Conservation (phyloP, 2,113 vertebrate genomes). For the Indicator maculatus region DNA sequence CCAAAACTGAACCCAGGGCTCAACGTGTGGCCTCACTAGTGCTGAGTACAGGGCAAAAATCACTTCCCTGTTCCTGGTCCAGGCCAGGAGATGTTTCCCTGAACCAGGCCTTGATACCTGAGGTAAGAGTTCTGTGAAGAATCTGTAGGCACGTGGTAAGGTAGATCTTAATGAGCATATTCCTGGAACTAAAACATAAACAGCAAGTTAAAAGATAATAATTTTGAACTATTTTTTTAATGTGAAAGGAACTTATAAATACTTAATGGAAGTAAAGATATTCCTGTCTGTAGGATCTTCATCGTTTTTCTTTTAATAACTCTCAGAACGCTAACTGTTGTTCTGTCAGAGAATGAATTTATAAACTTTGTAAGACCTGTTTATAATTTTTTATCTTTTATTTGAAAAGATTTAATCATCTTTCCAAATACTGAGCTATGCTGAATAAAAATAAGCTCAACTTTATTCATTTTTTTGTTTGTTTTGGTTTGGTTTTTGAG, state of each 20-base stretch:
- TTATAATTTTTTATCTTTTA: neutral
- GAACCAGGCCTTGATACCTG: neutral
- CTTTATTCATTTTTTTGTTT: rapidly evolving
- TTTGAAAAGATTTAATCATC: neutral
- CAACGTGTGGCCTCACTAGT: too few relatives aligned
- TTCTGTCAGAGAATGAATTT: neutral
- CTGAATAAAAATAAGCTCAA: neutral
- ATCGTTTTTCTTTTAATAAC: neutral
- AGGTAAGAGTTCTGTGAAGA: neutral
- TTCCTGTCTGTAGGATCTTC: neutral
- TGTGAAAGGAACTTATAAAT: neutral
- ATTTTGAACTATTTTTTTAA: neutral
- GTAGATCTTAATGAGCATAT: neutral
- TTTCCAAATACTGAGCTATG: neutral
- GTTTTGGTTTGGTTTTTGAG: neutral
- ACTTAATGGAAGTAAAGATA: neutral
- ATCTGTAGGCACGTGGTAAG: neutral
- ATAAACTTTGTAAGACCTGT: neutral
- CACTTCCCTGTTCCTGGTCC: too few relatives aligned
- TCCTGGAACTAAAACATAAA: neutral
- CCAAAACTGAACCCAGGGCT: too few relatives aligned
- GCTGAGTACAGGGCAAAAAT: too few relatives aligned
- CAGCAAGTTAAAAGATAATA: neutral
- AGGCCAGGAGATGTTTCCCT: too few relatives aligned
- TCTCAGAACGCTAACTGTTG: neutral